Conservation (phyloP, 2,113 vertebrate genomes). For the Pterophyllum scalare region DNA sequence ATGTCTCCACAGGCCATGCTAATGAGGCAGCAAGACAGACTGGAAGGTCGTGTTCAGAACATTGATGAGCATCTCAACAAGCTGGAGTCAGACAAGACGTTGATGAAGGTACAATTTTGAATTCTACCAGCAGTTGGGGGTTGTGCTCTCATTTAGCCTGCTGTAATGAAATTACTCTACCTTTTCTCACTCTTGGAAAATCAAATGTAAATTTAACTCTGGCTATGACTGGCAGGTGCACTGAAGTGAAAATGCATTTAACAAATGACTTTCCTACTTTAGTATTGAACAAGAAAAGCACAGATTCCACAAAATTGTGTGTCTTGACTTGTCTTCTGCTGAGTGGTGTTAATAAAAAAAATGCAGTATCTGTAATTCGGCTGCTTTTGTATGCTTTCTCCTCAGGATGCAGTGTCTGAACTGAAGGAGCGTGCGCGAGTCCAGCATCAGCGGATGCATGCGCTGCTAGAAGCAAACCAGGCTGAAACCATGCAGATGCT, state of each 20-base stretch:
- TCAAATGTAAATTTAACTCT: constrained; percentile 19
- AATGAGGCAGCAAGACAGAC: constrained; percentile 95
- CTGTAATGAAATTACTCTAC: constrained; percentile 22
- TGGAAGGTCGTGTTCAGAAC: constrained; percentile 94
- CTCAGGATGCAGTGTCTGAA: constrained; percentile 93
- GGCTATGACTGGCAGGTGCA: constrained; percentile 27
- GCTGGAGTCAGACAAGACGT: constrained; percentile 94
- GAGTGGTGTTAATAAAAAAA: background rate
- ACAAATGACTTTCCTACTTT: constrained; percentile 22
- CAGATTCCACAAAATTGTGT: background rate
- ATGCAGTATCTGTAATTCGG: background rate
- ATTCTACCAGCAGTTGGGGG: background rate
- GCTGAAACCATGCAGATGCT: constrained; percentile 92
- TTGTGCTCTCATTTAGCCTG: constrained; percentile 15
- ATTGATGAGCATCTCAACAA: constrained; percentile 97
- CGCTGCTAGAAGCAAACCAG: constrained; percentile 92
- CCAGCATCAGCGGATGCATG: constrained; percentile 96
- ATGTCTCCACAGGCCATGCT: constrained; percentile 88
- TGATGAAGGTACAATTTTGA: constrained; percentile 87
- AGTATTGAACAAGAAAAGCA: background rate
- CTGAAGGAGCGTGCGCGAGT: constrained; percentile 92
- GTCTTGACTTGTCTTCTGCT: background rate
- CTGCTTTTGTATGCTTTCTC: background rate
- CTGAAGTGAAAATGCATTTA: constrained; percentile 30
- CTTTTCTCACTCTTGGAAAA: constrained; percentile 13